Percentiles rank a stretch among this genome's conserved stretches.
phyloP scores from a whole-genome alignment of 2,797 vertebrate genomes.

The Gallinago nigripennis region DNA sequence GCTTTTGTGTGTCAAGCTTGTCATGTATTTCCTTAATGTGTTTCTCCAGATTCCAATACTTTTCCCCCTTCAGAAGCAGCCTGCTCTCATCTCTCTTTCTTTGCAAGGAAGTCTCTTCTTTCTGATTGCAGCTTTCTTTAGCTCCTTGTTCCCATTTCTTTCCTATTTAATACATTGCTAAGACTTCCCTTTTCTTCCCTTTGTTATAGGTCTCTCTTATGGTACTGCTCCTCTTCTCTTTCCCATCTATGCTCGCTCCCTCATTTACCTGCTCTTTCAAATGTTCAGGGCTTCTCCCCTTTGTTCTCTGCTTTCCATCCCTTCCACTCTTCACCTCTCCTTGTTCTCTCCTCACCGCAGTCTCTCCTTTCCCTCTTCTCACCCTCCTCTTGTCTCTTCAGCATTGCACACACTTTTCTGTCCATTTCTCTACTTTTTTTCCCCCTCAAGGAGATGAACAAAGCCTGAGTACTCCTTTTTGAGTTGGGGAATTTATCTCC shows the following conservation, averaged over 20 bases:
- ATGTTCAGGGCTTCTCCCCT: background rate
- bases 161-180: conserved; percentile 11
- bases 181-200: conserved; percentile 31
- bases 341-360: background rate
- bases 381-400: background rate
- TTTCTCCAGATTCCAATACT: conserved; percentile 8
- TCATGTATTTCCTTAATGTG: background rate
- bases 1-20: conserved; percentile 16
- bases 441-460: background rate
- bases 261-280: conserved; percentile 54
- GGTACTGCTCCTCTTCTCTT: conserved; percentile 12
- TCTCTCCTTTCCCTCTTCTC: background rate
- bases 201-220: conserved; percentile 35
- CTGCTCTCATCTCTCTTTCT: conserved; percentile 24
- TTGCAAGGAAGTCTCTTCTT: conserved; percentile 22
- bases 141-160: background rate
- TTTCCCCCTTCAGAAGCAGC: background rate
- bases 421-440: background rate
- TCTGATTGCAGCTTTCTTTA: conserved; percentile 25
- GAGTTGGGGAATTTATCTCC: background rate
- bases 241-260: background rate
- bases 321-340: conserved; percentile 52
- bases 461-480: background rate
- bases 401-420: background rate
- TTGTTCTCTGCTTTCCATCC: conserved; percentile 53